Base-by-base conservation (phyloP, 2,888 invertebrate species). In the Theodoxus fluviatilis region DNA sequence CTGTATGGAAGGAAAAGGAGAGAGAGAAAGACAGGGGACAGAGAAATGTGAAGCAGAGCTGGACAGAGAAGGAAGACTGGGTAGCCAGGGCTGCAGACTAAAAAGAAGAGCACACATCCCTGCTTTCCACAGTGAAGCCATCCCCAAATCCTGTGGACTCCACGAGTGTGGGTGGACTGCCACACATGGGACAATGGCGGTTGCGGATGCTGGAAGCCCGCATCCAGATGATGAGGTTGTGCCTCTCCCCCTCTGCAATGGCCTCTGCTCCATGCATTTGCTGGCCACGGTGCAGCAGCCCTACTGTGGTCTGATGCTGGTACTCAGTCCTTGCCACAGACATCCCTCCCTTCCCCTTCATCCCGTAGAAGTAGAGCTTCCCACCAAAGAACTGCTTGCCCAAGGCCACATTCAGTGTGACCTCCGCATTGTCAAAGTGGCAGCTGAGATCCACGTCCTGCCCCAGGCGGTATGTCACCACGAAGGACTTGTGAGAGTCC, bases 401-500 rank as follows among this genome's bases (percentile, higher is more conserved):
- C 12, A 88, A 78, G 33, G 84, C 83, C n/a, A 89, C 79, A 77
- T 88, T 89, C 12, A 88, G 68, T 2, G 88, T 88, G 4, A 88
- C 80, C 78, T 88, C 89, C 31, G 88, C 84, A 73, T 89, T 88
- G 79, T 89, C 89, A 79, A 80, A 88, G 78, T 89, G 89, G 75
- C 80, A 83, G 67, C 77, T 78, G 18, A 89, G 81, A 69, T 87
- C 86, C 31, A 74, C 71, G 77, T 89, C 88, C 68, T 84, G 78
- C 3, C 78, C 83, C 3, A 79, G 71, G 55, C 83, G 80, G 78
- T 89, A 89, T 28, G 79, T 78, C 2, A 89, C 88, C 59, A 84
- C 80, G 74, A 89, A 89, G 4, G 87, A 86, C 74, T 86, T 86
- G 76, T 88, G 88, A 3, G 88, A 88, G 78, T 89, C 88, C 2